Conservation (phyloP, 1,140 invertebrate species). For the Aphaenogaster ashmeadi region DNA sequence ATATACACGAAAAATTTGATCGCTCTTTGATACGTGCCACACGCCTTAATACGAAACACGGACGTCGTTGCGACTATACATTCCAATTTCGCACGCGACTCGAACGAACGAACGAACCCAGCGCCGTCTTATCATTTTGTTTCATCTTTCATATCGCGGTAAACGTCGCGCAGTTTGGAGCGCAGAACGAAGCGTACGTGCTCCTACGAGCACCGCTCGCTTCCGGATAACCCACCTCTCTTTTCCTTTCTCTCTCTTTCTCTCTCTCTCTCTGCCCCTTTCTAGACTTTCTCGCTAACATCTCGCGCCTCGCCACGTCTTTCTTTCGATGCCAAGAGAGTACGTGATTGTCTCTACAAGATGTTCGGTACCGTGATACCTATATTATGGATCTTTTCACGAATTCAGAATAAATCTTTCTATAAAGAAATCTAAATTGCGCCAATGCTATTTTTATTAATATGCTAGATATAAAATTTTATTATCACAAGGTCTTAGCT, state of each 20-base stretch:
- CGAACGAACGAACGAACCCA: background rate
- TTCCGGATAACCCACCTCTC: conserved; percentile 36
- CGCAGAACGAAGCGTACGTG: conserved; percentile 53
- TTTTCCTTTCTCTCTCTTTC: background rate
- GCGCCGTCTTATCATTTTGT: conserved; percentile 64
- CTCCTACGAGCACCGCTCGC: conserved; percentile 31
- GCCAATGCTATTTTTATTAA: background rate
- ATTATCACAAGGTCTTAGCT: background rate
- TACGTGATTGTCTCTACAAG: conserved; percentile 37
- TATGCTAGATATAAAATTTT: background rate
- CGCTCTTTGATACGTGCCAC: background rate
- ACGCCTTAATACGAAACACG: background rate
- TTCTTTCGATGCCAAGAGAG: background rate
- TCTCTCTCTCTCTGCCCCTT: background rate
- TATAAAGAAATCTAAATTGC: background rate
- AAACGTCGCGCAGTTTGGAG: conserved; percentile 43
- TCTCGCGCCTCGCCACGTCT: conserved; percentile 7
- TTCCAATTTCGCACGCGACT: conserved; percentile 65
- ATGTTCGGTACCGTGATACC: conserved; percentile 1
- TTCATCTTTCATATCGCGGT: conserved; percentile 68
- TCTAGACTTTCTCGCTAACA: conserved; percentile 50
- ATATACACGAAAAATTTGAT: background rate
- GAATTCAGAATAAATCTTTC: background rate
- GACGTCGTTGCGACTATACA: conserved; percentile 46
- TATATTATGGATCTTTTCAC: background rate